Conservation (phyloP, 2,113 vertebrate genomes). For the Redunca redunca region DNA sequence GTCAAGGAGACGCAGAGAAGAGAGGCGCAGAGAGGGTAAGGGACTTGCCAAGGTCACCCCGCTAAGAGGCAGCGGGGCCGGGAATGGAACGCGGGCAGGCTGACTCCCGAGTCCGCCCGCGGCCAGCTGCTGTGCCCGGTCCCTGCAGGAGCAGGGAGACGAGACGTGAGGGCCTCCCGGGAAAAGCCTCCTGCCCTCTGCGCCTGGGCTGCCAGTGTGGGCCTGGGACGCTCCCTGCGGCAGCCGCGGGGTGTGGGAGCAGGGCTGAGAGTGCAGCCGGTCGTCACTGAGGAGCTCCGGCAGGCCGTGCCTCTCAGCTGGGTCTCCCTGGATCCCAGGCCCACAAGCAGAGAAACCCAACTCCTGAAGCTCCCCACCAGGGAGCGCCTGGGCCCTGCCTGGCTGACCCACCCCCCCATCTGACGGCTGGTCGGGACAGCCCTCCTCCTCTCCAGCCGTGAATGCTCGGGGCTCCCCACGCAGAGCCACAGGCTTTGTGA, state of each 20-base stretch:
- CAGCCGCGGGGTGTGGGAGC: neutral
- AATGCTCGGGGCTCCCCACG: neutral
- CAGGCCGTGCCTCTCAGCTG: neutral
- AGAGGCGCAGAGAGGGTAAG: neutral
- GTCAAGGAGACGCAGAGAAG: neutral
- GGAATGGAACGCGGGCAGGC: rapidly evolving
- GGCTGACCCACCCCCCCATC: rapidly evolving
- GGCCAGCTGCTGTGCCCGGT: neutral
- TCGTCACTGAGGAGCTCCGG: no score
- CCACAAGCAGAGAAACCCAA: neutral
- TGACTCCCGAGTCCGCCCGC: neutral
- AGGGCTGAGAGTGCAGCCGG: no score
- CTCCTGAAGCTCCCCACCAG: neutral
- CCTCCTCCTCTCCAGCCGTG: neutral
- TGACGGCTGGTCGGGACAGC: neutral
- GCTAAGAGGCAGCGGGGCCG: no score
- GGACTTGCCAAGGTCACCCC: neutral
- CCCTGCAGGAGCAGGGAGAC: no score
- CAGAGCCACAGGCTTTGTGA: neutral
- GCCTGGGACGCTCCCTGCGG: no score
- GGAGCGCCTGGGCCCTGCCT: neutral
- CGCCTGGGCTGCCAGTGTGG: rapidly evolving
- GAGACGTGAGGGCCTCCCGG: no score
- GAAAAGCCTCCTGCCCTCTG: neutral
- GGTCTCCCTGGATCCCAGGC: neutral